phyloP scores from a whole-genome alignment of 2,113 vertebrate genomes.

The Silurus glanis region DNA sequence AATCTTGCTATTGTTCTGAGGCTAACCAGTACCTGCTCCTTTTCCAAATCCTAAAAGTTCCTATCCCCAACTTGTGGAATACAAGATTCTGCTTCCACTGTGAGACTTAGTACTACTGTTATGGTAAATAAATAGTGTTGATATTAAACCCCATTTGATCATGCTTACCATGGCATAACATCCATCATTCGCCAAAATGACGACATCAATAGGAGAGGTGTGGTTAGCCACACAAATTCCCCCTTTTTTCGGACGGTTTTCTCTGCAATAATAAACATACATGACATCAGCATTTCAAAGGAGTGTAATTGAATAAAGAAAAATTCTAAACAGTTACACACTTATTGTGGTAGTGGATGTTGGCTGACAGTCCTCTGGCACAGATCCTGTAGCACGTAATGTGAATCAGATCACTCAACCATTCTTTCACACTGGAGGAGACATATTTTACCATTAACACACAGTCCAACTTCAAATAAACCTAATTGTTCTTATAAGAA shows the following conservation, averaged over 20 bases:
- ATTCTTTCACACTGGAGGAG: conserved; percentile 77
- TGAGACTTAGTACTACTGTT: background rate
- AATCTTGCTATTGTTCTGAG: background rate
- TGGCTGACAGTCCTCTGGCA: conserved; percentile 86
- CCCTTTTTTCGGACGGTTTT: conserved; percentile 88
- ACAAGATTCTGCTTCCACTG: background rate
- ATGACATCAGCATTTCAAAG: background rate
- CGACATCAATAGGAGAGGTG: conserved; percentile 90
- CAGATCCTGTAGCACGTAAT: conserved; percentile 91
- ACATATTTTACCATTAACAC: background rate
- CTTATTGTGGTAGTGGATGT: conserved; percentile 90
- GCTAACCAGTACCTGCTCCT: background rate
- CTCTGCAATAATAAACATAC: conserved; percentile 68
- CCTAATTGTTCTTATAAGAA: background rate
- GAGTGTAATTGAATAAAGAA: background rate
- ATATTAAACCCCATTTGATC: background rate
- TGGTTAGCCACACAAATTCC: conserved; percentile 97
- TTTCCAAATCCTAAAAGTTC: background rate
- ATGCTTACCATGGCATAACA: conserved; percentile 92
- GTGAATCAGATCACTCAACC: conserved; percentile 88
- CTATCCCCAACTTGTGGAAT: background rate
- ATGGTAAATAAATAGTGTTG: background rate
- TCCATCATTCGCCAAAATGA: conserved; percentile 92
- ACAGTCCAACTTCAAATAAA: conserved; percentile 1
- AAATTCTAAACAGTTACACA: conserved; percentile 62